phyloP scores from a whole-genome alignment of 2,797 vertebrate genomes.

The Salmo trutta region DNA sequence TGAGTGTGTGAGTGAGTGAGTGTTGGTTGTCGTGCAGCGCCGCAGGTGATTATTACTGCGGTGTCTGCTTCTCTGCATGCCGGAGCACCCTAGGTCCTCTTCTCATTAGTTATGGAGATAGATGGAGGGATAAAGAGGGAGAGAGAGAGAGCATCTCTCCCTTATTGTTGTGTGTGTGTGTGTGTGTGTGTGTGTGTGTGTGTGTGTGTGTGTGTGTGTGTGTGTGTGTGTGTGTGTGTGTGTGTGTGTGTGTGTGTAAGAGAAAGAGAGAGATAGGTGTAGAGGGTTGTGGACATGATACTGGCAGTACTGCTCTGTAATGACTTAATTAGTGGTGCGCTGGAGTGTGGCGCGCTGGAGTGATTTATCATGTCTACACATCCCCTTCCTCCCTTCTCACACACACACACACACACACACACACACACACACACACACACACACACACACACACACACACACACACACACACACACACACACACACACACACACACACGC shows the following conservation, averaged over 20 bases:
- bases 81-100: constrained; percentile 5
- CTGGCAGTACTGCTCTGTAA: constrained; percentile 49
- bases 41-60: constrained; percentile 19
- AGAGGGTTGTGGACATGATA: constrained; percentile 9
- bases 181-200: too few species aligned
- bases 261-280: too few species aligned
- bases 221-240: background rate
- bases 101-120: constrained; percentile 17
- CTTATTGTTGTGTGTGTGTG: too few species aligned
- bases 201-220: too few species aligned
- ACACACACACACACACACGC: constrained; percentile 30
- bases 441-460: too few species aligned
- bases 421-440: too few species aligned
- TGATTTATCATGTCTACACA: constrained; percentile 37
- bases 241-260: constrained; percentile 3
- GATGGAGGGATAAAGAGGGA: constrained; percentile 1
- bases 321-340: constrained; percentile 73
- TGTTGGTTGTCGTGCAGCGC: constrained; percentile 1
- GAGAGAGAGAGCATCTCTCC: background rate
- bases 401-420: too few species aligned
- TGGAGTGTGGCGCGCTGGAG: constrained; percentile 42
- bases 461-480: background rate
- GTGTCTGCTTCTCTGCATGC: constrained; percentile 17
- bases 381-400: background rate
- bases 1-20: too few species aligned